Evolutionary conservation across 1,140 invertebrate species (phyloP), one percentile per base, ranked within the genome.

Genomic region (Drosophila auraria): DNA sequence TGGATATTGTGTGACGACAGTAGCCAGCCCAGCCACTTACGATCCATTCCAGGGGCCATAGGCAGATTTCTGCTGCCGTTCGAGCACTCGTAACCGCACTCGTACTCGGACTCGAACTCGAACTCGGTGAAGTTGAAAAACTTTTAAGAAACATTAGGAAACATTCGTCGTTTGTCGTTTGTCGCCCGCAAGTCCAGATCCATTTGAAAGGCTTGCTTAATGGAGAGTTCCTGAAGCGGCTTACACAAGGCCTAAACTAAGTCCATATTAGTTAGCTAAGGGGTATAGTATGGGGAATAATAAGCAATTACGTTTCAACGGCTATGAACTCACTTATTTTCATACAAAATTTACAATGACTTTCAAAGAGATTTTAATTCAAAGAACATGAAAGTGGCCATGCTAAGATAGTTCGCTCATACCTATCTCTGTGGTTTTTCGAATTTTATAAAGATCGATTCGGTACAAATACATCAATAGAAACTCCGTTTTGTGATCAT

Each of bases 1-100:
- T 84, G 82, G 60, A 81, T 82, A 82, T 86, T 59, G 69, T 74
- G 56, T 74, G 71, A 61, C 71, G 71, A 74, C 71, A 73, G 71
- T 61, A 74, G 71, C 65, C 61, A 53, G 50, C 63, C 57, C 63
- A 51, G 56, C 68, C 68, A 73, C 70, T 73, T 73, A 73, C 70
- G 70, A 44, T 38, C 68, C 68, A 51, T 58, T 72, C 70, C 65
- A 36, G 49, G 30, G 64, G 23, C 51, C 23, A 27, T 47, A 53
- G 71, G 71, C 71, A 57, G 54, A 40, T 57, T 40, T 40, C 12
- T 17, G 51, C 23, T 15, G 17, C 20, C 63, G 30, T 14, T 60
- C 27, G 44, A 69, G 63, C 27, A 12, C 45, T 40, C 23, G 49
- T 63, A 61, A 49, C 53, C 53, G 53, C 53, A 56, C 53, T 40